These are phyloP conservation scores for Drosophila trapezifrons DNA, from an alignment of 1,140 invertebrate species.

Conservation along the genomic window DNA sequence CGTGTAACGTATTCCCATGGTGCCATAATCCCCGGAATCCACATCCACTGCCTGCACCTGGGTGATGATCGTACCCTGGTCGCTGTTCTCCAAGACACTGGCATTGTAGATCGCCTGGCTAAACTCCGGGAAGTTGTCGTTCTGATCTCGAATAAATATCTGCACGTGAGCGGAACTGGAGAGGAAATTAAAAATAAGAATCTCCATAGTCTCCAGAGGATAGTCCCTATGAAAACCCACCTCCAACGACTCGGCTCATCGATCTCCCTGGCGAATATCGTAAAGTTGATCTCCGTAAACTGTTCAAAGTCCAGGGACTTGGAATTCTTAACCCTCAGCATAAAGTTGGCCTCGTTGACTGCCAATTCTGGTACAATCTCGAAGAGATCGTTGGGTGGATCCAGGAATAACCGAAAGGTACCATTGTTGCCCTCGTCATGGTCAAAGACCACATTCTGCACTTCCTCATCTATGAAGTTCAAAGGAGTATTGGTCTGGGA, in stretches of 20 bases:
- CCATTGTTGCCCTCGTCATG: conserved; percentile 97
- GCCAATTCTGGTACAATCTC: conserved; percentile 94
- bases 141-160: conserved; percentile 94
- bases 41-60: conserved; percentile 92
- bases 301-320: conserved; percentile 94
- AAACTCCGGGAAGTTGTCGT: conserved; percentile 97
- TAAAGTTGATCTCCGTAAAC: conserved; percentile 92
- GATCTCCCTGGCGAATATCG: conserved; percentile 93
- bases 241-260: conserved; percentile 85
- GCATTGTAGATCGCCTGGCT: conserved; percentile 91
- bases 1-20: conserved; percentile 94
- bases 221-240: conserved; percentile 18
- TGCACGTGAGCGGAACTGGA: conserved; percentile 91
- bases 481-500: conserved; percentile 95
- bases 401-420: conserved; percentile 93
- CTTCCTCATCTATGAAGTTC: conserved; percentile 92
- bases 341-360: conserved; percentile 96
- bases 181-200: not conserved
- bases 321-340: conserved; percentile 94
- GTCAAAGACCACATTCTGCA: conserved; percentile 94
- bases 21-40: conserved; percentile 94
- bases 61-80: conserved; percentile 91
- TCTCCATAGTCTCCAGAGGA: no score
- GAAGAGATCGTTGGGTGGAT: conserved; percentile 93
- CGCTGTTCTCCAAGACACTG: conserved; percentile 92